A percentile compares a stretch with the other conserved stretches of the same genome.
These are phyloP conservation scores for Crossaster papposus DNA, from an alignment of 53 echinoderm and acorn worm species.

Conservation along the genomic window DNA sequence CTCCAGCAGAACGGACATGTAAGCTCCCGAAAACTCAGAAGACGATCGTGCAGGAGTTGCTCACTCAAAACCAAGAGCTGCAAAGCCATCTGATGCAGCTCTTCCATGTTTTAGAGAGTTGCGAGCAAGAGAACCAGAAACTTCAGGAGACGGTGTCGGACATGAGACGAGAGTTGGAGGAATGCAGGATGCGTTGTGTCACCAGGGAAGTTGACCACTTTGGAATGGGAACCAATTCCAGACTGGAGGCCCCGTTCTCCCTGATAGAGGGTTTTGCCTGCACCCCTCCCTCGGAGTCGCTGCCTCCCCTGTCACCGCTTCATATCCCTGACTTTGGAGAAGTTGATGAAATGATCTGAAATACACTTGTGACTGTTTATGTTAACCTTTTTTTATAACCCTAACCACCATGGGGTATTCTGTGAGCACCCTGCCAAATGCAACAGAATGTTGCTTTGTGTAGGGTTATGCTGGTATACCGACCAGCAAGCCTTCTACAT, in stretches of 20 bases:
- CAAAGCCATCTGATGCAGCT: conserved; percentile 68
- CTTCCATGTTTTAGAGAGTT: conserved; percentile 71
- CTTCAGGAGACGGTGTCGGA: conserved; percentile 60
- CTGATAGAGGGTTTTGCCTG: conserved; percentile 30
- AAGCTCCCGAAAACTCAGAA: conserved; percentile 10
- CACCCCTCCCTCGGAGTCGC: conserved; percentile 19
- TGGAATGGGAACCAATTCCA: not conserved
- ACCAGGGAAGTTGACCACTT: conserved; percentile 8
- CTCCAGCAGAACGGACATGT: conserved; percentile 14
- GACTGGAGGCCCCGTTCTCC: conserved; percentile 29
- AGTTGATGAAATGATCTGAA: conserved; percentile 31
- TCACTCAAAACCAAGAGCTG: conserved; percentile 67
- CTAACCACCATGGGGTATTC: not conserved
- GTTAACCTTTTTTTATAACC: not conserved
- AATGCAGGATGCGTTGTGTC: conserved; percentile 9
- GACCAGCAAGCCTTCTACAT: no score
- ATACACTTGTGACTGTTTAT: not conserved
- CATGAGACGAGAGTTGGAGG: conserved; percentile 60
- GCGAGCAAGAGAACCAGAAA: conserved; percentile 72
- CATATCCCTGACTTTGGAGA: conserved; percentile 22
- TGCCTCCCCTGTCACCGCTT: conserved; percentile 32
- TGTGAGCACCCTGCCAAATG: no score
- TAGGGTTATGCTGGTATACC: no score
- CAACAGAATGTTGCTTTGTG: no score
- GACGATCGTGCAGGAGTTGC: conserved; percentile 26